Percentiles rank a stretch among this genome's conserved stretches.
Conservation (phyloP, 2,113 vertebrate genomes). For the Dasyurus viverrinus region DNA sequence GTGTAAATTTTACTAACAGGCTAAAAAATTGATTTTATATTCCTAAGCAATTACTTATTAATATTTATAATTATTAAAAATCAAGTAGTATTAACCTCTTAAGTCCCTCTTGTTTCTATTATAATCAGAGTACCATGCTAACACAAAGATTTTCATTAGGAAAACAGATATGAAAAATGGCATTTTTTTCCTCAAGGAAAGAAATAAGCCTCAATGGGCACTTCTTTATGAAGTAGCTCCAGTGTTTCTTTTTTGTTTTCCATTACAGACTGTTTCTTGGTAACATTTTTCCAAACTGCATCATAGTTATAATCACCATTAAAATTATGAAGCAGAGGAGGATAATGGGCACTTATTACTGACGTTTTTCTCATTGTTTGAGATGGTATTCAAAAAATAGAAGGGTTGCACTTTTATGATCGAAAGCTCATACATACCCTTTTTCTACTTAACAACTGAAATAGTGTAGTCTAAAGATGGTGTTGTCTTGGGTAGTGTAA, state of each 20-base stretch:
- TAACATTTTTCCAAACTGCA: background rate
- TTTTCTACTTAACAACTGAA: constrained; percentile 15
- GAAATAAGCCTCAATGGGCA: background rate
- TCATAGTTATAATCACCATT: constrained; percentile 1
- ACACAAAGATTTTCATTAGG: background rate
- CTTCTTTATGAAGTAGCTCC: constrained; percentile 3
- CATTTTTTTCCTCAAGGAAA: background rate
- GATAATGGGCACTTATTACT: constrained; percentile 1
- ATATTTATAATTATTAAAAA: background rate
- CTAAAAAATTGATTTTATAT: background rate
- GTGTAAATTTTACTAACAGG: background rate
- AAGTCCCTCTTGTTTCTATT: background rate
- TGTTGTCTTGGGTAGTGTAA: constrained; percentile 21
- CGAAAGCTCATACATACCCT: background rate
- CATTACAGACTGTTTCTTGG: constrained; percentile 5
- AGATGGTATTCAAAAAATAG: constrained; percentile 27
- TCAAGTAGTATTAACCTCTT: background rate
- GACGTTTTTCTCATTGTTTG: constrained; percentile 35
- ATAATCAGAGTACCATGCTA: background rate
- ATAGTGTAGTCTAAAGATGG: background rate
- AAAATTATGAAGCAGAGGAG: background rate
- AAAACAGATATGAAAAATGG: background rate
- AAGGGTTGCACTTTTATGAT: constrained; percentile 2
- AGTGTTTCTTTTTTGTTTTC: constrained; percentile 1
- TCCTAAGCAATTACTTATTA: background rate